Conservation (phyloP, 2,888 invertebrate species). For the Sphaerophoria taeniata region DNA sequence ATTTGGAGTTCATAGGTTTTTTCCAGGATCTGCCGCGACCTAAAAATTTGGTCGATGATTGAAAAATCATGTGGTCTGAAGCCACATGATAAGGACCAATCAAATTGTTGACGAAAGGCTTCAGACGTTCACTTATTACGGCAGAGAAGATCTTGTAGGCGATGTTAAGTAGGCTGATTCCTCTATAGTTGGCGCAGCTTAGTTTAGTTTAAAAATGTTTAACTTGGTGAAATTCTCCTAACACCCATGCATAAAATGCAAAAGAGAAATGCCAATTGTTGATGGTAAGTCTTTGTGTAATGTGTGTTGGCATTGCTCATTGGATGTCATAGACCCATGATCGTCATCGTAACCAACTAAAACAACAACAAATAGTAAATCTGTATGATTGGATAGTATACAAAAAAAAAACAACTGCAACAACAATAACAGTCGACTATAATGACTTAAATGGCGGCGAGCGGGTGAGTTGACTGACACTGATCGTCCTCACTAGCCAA, state of each 20-base stretch:
- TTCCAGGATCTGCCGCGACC: too few species aligned
- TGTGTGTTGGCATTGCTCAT: slow-evolving; percentile 62
- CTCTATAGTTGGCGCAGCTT: too few species aligned
- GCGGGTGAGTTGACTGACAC: slow-evolving; percentile 73
- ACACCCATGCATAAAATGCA: slow-evolving; percentile 10
- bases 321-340: slow-evolving; percentile 70
- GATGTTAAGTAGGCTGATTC: too few species aligned
- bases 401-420: slow-evolving; percentile 1
- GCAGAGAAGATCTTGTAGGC: too few species aligned
- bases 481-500: slow-evolving; percentile 71
- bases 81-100: too few species aligned
- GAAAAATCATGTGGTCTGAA: too few species aligned
- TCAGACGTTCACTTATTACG: too few species aligned
- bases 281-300: slow-evolving; percentile 70
- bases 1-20: too few species aligned
- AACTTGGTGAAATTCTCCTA: slow-evolving; percentile 22
- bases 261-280: slow-evolving; percentile 66
- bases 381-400: slow-evolving; percentile 46
- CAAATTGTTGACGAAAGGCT: too few species aligned
- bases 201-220: too few species aligned
- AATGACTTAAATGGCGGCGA: slow-evolving; percentile 58
- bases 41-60: too few species aligned
- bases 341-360: slow-evolving; percentile 40
- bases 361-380: slow-evolving; percentile 38
- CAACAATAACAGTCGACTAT: slow-evolving; percentile 52